phyloP scores from a whole-genome alignment of 1,140 invertebrate genomes.

The Agraylea sexmaculata region DNA sequence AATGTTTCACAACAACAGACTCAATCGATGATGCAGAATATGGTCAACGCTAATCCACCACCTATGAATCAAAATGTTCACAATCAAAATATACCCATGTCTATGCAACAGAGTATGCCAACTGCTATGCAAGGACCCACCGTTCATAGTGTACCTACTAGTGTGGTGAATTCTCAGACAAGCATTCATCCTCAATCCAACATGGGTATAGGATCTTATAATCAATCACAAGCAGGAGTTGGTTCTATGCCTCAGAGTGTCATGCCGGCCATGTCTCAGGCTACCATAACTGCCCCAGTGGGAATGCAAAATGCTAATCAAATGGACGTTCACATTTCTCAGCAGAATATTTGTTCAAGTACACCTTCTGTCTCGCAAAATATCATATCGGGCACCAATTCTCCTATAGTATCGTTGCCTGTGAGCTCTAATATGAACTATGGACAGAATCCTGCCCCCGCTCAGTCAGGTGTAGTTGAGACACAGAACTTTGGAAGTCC shows the following conservation, averaged over 20 bases:
- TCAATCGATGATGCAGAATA: slow-evolving; percentile 20
- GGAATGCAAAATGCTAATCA: slow-evolving; percentile 17
- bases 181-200: slow-evolving; percentile 26
- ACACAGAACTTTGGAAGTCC: slow-evolving; percentile 40
- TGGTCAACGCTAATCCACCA: slow-evolving; percentile 18
- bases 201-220: slow-evolving; percentile 18
- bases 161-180: slow-evolving; percentile 37
- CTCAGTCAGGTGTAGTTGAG: slow-evolving; percentile 24
- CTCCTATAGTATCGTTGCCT: slow-evolving; percentile 38
- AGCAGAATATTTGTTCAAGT: slow-evolving; percentile 29
- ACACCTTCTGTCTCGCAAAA: slow-evolving; percentile 15
- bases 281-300: slow-evolving; percentile 28
- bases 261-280: slow-evolving; percentile 37
- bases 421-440: slow-evolving; percentile 35
- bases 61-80: slow-evolving; percentile 16
- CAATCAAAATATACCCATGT: slow-evolving; percentile 37
- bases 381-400: slow-evolving; percentile 33
- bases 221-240: slow-evolving; percentile 11
- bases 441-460: slow-evolving; percentile 26
- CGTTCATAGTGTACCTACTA: slow-evolving; percentile 29
- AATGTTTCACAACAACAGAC: slow-evolving; percentile 21
- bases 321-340: slow-evolving; percentile 21
- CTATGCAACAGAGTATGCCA: slow-evolving; percentile 36
- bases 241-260: slow-evolving; percentile 23
- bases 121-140: slow-evolving; percentile 31